Conservation (phyloP, 2,888 invertebrate genomes). For the Eurytoma adleriae region DNA sequence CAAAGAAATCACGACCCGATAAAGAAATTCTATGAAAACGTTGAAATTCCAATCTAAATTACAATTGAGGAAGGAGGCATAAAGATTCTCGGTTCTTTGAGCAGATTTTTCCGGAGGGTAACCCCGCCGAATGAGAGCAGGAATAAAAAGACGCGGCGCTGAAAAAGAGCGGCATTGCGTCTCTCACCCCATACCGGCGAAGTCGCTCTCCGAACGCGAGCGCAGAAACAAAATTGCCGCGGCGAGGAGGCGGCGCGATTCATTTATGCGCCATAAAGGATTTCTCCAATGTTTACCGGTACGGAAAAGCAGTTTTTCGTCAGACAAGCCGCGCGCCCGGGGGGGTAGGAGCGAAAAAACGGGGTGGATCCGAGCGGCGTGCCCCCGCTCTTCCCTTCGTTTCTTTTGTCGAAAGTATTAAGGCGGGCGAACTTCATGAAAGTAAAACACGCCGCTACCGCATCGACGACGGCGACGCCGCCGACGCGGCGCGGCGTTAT, state of each 20-base stretch:
- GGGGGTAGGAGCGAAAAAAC: not conserved
- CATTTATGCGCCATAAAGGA: slow-evolving; percentile 50
- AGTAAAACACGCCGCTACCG: slow-evolving; percentile 63
- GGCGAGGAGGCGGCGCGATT: slow-evolving; percentile 15
- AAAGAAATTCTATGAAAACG: too few relatives aligned
- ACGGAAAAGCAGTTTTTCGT: slow-evolving; percentile 55
- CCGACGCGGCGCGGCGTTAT: slow-evolving; percentile 61
- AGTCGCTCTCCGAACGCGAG: too few relatives aligned
- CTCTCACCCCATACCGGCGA: too few relatives aligned
- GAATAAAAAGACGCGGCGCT: not conserved
- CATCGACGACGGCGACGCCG: slow-evolving; percentile 3
- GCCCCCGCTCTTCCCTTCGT: slow-evolving; percentile 42
- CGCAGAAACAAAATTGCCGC: slow-evolving; percentile 1
- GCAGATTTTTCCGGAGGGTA: slow-evolving; percentile 6
- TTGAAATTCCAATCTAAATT: slow-evolving; percentile 27
- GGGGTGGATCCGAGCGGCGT: not conserved
- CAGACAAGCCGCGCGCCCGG: not conserved
- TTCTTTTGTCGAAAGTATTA: slow-evolving; percentile 62
- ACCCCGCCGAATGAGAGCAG: not conserved
- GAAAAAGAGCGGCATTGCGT: too few relatives aligned
- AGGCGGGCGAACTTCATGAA: slow-evolving; percentile 64
- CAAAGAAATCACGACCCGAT: too few relatives aligned
- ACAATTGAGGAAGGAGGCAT: not conserved
- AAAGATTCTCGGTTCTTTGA: too few relatives aligned
- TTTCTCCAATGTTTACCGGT: slow-evolving; percentile 56